These are phyloP conservation scores for Gopherus flavomarginatus DNA, from an alignment of 2,113 vertebrate genomes.

Conservation along the genomic window DNA sequence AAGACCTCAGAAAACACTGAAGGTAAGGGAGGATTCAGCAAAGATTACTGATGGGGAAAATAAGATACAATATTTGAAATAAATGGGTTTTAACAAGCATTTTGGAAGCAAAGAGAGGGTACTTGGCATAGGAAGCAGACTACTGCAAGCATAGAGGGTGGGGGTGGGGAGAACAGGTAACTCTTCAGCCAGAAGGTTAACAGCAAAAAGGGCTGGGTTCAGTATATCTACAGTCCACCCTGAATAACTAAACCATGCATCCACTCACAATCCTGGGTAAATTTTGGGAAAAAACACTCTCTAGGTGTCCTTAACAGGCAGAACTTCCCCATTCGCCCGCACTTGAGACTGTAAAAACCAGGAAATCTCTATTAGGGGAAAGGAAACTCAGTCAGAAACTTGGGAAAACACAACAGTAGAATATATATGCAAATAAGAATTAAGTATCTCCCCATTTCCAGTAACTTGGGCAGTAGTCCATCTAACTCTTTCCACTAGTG, in stretches of 20 bases:
- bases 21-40: neutral
- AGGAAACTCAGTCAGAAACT: neutral
- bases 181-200: neutral
- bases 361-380: neutral
- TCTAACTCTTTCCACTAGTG: neutral
- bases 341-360: neutral
- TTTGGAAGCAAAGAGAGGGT: neutral
- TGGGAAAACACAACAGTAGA: neutral
- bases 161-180: too few relatives aligned
- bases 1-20: neutral
- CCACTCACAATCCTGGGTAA: neutral
- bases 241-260: neutral
- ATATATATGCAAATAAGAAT: neutral
- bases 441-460: too few relatives aligned
- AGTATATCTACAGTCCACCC: neutral
- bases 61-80: neutral
- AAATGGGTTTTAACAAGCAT: accelerated
- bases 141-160: too few relatives aligned
- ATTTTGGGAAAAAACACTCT: neutral
- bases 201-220: accelerated
- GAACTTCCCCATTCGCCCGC: neutral
- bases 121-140: neutral
- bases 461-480: too few relatives aligned
- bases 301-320: accelerated
- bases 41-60: accelerated